Conservation (phyloP, 2,113 vertebrate genomes). For the Astur gentilis region DNA sequence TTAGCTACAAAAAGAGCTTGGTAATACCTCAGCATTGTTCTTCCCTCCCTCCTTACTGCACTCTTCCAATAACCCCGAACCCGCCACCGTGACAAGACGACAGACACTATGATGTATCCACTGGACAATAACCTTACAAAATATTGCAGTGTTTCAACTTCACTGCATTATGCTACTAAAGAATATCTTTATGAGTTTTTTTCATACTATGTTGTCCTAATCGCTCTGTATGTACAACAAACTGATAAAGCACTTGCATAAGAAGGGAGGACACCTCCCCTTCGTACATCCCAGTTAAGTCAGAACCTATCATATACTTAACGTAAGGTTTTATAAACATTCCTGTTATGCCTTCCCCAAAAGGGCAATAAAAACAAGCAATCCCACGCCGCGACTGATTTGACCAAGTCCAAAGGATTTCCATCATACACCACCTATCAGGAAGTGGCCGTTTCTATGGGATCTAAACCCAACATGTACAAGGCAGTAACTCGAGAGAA, state of each 20-base stretch:
- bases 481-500: not conserved
- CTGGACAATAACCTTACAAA: not conserved
- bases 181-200: not conserved
- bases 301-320: not conserved
- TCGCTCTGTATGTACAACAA: not conserved
- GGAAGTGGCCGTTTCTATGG: not conserved
- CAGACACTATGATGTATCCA: not conserved
- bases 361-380: not conserved
- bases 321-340: not conserved
- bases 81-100: rapidly evolving
- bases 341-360: not conserved
- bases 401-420: not conserved
- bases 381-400: too few species aligned
- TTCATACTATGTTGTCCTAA: not conserved
- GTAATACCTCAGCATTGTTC: not conserved
- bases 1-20: not conserved
- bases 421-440: not conserved
- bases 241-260: too few species aligned
- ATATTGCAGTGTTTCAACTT: rapidly evolving
- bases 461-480: rapidly evolving
- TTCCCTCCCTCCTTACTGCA: not conserved
- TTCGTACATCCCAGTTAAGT: not conserved
- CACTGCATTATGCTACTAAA: not conserved
- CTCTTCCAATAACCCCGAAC: rapidly evolving
- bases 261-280: not conserved